Percentiles rank a stretch among this genome's conserved stretches.
Evolutionary conservation across 2,113 vertebrate genomes (phyloP).

Genomic region (Daphoenositta chrysoptera): DNA sequence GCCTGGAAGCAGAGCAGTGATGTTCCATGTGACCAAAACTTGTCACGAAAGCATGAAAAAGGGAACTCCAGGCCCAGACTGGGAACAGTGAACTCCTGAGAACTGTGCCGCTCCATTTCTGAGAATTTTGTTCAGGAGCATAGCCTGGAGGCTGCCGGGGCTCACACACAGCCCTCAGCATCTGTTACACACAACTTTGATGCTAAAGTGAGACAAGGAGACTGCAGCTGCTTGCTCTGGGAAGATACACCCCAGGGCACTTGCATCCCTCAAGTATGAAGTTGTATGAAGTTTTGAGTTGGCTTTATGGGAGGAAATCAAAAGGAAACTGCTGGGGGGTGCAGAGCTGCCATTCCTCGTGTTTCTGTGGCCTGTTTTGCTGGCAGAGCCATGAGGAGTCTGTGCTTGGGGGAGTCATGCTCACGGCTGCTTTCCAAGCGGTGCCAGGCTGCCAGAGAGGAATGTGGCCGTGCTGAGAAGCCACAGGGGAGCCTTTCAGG

Average conservation of each 20-base stretch:
- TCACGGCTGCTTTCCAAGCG: rapidly evolving
- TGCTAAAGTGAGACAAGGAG: not conserved
- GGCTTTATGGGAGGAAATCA: not conserved
- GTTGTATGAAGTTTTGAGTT: not conserved
- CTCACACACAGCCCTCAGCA: not conserved
- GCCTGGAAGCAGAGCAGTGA: not conserved
- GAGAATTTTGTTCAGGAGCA: not conserved
- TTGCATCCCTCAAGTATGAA: not conserved
- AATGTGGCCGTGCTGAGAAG: not conserved
- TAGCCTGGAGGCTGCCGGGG: not conserved
- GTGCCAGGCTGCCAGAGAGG: not conserved
- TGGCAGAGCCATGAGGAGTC: not conserved
- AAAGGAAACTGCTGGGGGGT: not conserved
- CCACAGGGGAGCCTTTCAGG: not conserved
- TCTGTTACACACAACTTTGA: not conserved
- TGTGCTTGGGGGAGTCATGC: rapidly evolving
- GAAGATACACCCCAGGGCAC: not conserved
- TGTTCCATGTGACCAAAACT: not conserved
- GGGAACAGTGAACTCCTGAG: not conserved
- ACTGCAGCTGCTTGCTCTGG: not conserved
- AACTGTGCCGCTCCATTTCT: not conserved
- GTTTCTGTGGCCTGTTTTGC: not conserved
- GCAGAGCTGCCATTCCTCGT: not conserved
- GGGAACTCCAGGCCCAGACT: not conserved
- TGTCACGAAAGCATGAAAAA: not conserved